Conservation (phyloP, 2,113 vertebrate species). For the Ascaphus truei region DNA sequence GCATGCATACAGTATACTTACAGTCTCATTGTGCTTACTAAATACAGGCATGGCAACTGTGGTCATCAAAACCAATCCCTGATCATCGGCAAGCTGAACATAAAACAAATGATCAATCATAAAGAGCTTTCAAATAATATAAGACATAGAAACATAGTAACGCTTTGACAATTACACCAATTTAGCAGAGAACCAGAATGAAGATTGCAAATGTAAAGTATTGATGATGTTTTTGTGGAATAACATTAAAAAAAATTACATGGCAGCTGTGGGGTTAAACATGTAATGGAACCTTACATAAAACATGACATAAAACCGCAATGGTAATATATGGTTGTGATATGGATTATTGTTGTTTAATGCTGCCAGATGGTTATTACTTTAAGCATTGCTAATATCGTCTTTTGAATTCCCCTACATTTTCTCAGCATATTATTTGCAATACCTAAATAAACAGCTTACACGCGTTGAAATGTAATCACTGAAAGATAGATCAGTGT, state of each 20-base stretch:
- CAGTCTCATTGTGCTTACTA: slow-evolving; percentile 96
- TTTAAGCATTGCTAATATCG: too few species aligned
- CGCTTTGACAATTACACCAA: background rate
- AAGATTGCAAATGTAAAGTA: background rate
- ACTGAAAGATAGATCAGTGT: too few species aligned
- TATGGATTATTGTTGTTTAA: too few species aligned
- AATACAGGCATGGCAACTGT: slow-evolving; percentile 98
- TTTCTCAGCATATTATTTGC: too few species aligned
- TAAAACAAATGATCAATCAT: slow-evolving; percentile 33
- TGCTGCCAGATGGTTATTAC: too few species aligned
- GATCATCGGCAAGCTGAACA: slow-evolving; percentile 80
- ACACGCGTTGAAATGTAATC: too few species aligned
- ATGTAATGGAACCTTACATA: background rate
- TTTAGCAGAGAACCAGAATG: background rate
- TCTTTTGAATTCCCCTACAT: too few species aligned
- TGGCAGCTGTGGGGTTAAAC: background rate
- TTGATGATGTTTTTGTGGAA: background rate
- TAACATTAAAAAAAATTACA: background rate
- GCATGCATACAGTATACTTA: slow-evolving; percentile 79
- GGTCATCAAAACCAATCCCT: slow-evolving; percentile 90
- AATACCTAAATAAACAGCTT: too few species aligned
- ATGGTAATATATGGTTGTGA: too few species aligned
- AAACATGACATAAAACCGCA: background rate
- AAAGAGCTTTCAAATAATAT: background rate
- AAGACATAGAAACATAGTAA: background rate